Evolutionary conservation across 2,888 invertebrate genomes (phyloP).

Genomic region (Calameuta idolon): DNA sequence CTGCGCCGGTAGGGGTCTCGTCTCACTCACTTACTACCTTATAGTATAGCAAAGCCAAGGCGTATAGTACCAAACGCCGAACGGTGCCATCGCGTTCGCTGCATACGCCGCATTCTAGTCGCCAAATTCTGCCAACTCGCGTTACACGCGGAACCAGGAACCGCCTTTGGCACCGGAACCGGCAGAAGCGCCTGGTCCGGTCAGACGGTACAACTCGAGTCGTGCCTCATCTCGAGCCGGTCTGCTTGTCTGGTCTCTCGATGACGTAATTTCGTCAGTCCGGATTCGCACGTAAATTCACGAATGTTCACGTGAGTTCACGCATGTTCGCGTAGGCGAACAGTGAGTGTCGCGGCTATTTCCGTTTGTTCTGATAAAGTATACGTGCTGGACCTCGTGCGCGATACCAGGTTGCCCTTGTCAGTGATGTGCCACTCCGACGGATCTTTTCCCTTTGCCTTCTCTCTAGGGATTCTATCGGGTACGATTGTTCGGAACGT

Average conservation of each 20-base stretch:
- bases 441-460: not conserved
- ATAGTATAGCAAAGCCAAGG: slow-evolving; percentile 61
- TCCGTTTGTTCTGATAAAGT: not conserved
- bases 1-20: slow-evolving; percentile 71
- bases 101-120: slow-evolving; percentile 19
- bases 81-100: slow-evolving; percentile 32
- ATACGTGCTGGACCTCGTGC: not conserved
- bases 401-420: not conserved
- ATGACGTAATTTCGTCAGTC: not conserved
- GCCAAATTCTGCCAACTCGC: slow-evolving; percentile 9
- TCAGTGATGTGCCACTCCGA: not conserved
- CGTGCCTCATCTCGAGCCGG: not conserved
- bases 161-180: not conserved
- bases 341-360: not conserved
- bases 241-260: not conserved
- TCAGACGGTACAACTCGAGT: not conserved
- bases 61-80: slow-evolving; percentile 55
- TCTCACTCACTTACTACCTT: slow-evolving; percentile 62
- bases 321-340: not conserved
- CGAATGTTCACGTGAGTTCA: not conserved
- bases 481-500: not conserved
- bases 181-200: not conserved
- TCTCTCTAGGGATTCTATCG: not conserved
- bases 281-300: not conserved
- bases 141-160: not conserved